Evolutionary conservation across 2,888 invertebrate species (phyloP).

Genomic region (Andrena haemorrhoa): DNA sequence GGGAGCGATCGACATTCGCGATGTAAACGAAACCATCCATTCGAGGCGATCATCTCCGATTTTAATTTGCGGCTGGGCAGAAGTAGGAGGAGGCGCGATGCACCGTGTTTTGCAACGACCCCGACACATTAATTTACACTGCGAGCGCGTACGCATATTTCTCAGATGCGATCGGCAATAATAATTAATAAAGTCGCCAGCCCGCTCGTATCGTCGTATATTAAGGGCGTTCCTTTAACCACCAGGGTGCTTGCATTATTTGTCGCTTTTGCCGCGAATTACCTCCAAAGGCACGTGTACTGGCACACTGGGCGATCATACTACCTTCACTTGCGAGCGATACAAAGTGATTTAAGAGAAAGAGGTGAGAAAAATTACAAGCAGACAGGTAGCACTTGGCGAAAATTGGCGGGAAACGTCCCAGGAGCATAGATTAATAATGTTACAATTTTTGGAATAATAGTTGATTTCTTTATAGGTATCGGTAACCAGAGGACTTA

Average conservation of each 20-base stretch:
- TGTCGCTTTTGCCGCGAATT: constrained; percentile 16
- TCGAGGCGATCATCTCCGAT: constrained; percentile 57
- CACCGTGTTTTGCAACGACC: constrained; percentile 31
- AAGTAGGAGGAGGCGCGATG: constrained; percentile 42
- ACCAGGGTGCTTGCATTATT: constrained; percentile 29
- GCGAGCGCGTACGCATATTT: constrained; percentile 44
- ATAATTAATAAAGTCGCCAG: constrained; percentile 76
- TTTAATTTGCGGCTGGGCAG: constrained; percentile 60
- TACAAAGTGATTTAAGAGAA: neutral
- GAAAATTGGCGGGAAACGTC: no score
- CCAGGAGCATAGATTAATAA: no score
- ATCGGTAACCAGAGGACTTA: no score
- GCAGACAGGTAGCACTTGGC: no score
- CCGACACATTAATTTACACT: constrained; percentile 62
- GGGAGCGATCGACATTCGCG: constrained; percentile 56
- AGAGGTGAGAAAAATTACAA: no score
- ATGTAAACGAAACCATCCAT: constrained; percentile 65
- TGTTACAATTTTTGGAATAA: no score
- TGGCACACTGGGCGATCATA: neutral
- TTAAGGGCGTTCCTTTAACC: constrained; percentile 33
- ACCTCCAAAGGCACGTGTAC: constrained; percentile 19
- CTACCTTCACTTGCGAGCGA: neutral
- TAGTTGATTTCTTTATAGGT: no score
- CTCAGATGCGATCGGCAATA: constrained; percentile 59
- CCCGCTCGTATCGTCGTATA: constrained; percentile 33